Evolutionary conservation across 2,113 vertebrate species (phyloP).

Genomic region (Xiphias gladius): DNA sequence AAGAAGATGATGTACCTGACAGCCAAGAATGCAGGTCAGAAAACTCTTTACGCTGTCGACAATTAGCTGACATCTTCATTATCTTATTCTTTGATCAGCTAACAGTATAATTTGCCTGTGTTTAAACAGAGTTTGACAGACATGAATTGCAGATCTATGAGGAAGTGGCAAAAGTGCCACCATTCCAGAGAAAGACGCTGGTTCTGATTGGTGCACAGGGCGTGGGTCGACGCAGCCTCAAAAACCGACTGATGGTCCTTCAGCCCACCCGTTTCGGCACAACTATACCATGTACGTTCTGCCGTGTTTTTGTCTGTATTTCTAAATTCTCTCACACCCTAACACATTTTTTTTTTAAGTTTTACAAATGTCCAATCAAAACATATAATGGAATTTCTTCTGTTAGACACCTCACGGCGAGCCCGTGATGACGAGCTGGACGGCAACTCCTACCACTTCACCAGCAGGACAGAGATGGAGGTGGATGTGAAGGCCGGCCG

Average conservation of each 20-base stretch:
- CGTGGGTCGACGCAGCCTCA: conserved; percentile 96
- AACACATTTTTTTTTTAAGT: neutral
- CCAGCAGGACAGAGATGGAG: conserved; percentile 95
- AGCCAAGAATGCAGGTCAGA: conserved; percentile 95
- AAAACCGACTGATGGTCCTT: conserved; percentile 95
- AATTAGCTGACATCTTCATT: neutral
- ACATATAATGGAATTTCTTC: neutral
- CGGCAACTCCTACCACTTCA: conserved; percentile 94
- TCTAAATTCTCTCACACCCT: no score
- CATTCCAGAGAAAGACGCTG: conserved; percentile 97
- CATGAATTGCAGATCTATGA: conserved; percentile 99
- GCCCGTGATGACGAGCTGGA: conserved; percentile 94
- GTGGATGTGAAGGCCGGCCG: conserved; percentile 93
- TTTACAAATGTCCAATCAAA: neutral
- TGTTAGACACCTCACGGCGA: conserved; percentile 93
- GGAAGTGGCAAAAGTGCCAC: conserved; percentile 96
- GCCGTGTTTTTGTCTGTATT: neutral
- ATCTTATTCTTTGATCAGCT: neutral
- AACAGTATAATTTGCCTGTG: neutral
- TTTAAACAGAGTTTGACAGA: conserved; percentile 92
- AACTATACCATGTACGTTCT: conserved; percentile 91
- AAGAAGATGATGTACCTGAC: conserved; percentile 99
- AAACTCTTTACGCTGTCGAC: no score
- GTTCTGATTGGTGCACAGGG: conserved; percentile 98
- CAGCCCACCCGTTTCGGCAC: conserved; percentile 94